These are phyloP conservation scores for Fistularia tabacaria DNA, from an alignment of 2,797 vertebrate genomes.

Conservation along the genomic window DNA sequence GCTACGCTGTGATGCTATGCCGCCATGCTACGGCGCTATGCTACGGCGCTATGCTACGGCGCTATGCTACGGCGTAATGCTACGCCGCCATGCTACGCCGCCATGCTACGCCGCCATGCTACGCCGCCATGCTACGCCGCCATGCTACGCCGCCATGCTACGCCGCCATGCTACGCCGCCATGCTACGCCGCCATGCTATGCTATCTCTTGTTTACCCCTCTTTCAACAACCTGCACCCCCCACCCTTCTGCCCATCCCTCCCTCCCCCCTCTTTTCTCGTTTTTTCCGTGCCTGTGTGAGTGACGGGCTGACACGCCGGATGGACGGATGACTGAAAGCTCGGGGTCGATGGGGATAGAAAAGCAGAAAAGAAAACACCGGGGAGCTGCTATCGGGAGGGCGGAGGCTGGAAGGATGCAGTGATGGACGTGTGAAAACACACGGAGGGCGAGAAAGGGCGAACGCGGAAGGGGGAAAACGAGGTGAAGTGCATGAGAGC, in stretches of 20 bases:
- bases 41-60: not conserved
- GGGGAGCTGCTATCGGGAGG: too few relatives aligned
- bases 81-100: not conserved
- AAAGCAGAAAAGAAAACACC: too few relatives aligned
- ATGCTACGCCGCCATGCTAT: not conserved
- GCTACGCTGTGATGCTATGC: not conserved
- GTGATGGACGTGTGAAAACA: not conserved
- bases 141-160: not conserved
- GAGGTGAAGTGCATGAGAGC: not conserved
- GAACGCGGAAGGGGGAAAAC: not conserved
- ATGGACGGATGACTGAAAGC: constrained; percentile 17
- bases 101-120: not conserved
- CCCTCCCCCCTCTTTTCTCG: too few relatives aligned
- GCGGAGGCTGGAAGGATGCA: not conserved
- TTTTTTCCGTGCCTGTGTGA: not conserved
- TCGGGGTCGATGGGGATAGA: not conserved
- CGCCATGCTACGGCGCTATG: not conserved
- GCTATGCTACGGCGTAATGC: not conserved
- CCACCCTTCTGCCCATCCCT: too few relatives aligned
- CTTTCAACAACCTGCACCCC: too few relatives aligned
- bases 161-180: not conserved
- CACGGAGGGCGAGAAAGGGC: not conserved
- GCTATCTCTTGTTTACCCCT: too few relatives aligned
- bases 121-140: not conserved
- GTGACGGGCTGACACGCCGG: not conserved